Base-by-base conservation (phyloP, 1,140 invertebrate species). In the Hylyphantes graminicola region DNA sequence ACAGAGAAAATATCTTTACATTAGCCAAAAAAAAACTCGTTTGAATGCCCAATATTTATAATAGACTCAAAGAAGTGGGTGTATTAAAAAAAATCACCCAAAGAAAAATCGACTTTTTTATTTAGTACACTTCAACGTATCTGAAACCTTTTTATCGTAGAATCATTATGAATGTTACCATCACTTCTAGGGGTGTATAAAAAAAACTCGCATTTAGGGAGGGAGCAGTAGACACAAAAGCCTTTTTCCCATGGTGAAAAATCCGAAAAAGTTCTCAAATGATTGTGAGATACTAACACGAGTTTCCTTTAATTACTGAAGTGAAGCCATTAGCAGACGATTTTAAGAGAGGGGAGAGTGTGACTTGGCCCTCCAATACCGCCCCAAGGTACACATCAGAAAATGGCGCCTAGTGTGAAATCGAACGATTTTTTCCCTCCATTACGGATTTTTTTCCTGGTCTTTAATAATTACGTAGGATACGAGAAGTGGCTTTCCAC, bases 141-240 rank as follows among this genome's bases (percentile, higher is more conserved):
- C 74, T 50, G 57, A 76, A 76, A 76, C 57, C 74, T 63, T 76
- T 76, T 76, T 76, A 76, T 76, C 59, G 15, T 50, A 76, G 74
- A 78, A 78, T 78, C 76, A 78, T 78, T 78, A 78, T 21, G 55
- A 21, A 78, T 65, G 51, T 67, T 53, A 70, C 68, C 51, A 53
- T 67, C 63, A 17, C n/a, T 15, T 67, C 13, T 15, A 53, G 63
- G 76, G 1, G 63, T 12, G 68, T 17, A 17, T 19, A 70, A 70
- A 51, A n/a, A 70, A 70, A 78, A 67, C 54, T 21, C 15, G 63
- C 63, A 48, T 57, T 35, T 72, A 63, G 55, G 59, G 21, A 57
- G 63, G 61, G 21, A 12, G 51, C 35, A 78, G 51, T 11, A 55
- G 67, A 78, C 19, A 78, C 61, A 67, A 78, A 78, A 78, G 76